Base-by-base conservation (phyloP, 2,888 invertebrate species). In the Heliconius cydno region DNA sequence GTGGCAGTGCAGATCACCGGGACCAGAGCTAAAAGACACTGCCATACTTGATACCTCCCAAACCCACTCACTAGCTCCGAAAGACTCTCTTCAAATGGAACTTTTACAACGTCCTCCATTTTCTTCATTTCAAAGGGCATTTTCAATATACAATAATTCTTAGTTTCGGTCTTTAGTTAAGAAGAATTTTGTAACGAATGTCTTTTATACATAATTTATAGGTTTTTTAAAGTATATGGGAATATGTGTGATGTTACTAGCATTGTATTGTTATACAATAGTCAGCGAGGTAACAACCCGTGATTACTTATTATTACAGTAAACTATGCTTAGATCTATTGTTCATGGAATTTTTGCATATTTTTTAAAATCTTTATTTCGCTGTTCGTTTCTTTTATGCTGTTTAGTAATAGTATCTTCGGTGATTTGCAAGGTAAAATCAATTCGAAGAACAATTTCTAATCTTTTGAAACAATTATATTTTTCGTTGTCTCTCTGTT, bases 1-100 rank as follows among this genome's bases (percentile, higher is more conserved):
- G 93, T 85, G 7, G 95, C 94, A 70, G 92, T 91, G 83, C 95
- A 91, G 72, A 95, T 82, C 12, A 95, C 89, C 1, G 95, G 93
- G 52, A 95, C n/a, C 67, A 92, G 87, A 34, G 96, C 90, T 75
- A 94, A 87, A 19, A 87, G 79, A 85, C 92, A 96, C 79, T 92
- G 92, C 65, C 86, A 84, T 41, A 90, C 83, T 87, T 95, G 95
- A 86, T 92, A 95, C 76, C 90, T 89, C 7, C 95, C 95, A 85
- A 93, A 95, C 78, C 90, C 89, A 13, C 95, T 95, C 81, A 95
- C 82, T 38, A 83, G 9, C 10, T 81, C 81, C 10, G 76, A 22
- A 19, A 83, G 46, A 34, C 78, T 82, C 13, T 81, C 83, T 52
- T 80, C 81, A 28, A 83, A 72, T 2, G 82, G 78, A 15, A 83